Percentiles rank a stretch among this genome's conserved stretches.
phyloP scores from a whole-genome alignment of 1,140 invertebrate species.

The Philaenus spumarius region DNA sequence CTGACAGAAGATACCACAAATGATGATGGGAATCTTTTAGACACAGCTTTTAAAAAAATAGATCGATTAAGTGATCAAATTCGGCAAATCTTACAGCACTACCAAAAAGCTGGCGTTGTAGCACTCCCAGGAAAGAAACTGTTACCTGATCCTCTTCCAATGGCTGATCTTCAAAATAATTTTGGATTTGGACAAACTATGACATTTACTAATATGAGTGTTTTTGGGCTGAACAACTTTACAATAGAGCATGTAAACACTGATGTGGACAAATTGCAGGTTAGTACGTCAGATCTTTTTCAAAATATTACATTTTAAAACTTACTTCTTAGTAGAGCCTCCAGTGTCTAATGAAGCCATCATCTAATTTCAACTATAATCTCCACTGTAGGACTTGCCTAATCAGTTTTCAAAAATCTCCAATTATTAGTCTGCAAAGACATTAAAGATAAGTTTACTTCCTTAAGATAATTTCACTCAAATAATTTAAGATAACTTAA shows the following conservation, averaged over 20 bases:
- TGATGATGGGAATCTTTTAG: neutral
- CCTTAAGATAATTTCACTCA: too few relatives aligned
- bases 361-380: too few relatives aligned
- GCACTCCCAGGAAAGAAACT: constrained; percentile 67
- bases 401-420: too few relatives aligned
- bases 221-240: constrained; percentile 58
- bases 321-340: too few relatives aligned
- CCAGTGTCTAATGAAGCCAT: too few relatives aligned
- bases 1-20: neutral
- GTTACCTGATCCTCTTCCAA: constrained; percentile 61
- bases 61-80: constrained; percentile 45
- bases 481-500: too few relatives aligned
- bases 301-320: too few relatives aligned
- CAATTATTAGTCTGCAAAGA: too few relatives aligned
- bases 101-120: constrained; percentile 67
- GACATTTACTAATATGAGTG: constrained; percentile 60
- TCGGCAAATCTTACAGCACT: constrained; percentile 63
- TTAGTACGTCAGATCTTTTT: too few relatives aligned
- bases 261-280: constrained; percentile 31
- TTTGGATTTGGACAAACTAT: constrained; percentile 57
- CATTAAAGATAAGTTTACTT: too few relatives aligned
- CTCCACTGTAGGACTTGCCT: too few relatives aligned
- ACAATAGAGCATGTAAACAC: constrained; percentile 31
- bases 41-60: neutral
- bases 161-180: constrained; percentile 68